phyloP scores from a whole-genome alignment of 2,888 invertebrate species.

The Tenodera sinensis region DNA sequence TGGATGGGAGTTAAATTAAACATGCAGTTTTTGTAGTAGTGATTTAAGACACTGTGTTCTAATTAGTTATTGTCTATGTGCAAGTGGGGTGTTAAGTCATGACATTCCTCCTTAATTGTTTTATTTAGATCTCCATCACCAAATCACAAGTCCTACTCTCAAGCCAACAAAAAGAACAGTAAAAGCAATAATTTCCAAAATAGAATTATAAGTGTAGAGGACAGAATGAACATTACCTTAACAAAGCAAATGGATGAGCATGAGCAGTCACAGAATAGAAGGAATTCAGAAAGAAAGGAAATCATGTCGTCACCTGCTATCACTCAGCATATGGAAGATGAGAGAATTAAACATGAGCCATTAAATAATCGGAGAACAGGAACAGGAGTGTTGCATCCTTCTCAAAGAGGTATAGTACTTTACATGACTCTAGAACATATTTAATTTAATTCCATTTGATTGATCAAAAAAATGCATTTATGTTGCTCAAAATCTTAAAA shows the following conservation, averaged over 20 bases:
- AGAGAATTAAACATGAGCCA: not conserved
- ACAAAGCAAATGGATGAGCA: not conserved
- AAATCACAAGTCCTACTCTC: not conserved
- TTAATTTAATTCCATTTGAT: too few species aligned
- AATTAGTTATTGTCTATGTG: too few species aligned
- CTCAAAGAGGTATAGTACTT: not conserved
- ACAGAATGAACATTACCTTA: not conserved
- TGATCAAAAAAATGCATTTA: too few species aligned
- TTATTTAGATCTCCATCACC: conserved; percentile 16
- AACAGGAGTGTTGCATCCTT: not conserved
- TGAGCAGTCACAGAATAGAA: not conserved
- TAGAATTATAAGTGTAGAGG: not conserved
- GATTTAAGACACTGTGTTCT: too few species aligned
- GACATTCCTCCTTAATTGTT: not conserved
- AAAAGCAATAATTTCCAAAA: not conserved
- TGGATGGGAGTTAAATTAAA: too few species aligned
- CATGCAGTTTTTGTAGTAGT: too few species aligned
- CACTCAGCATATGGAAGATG: not conserved
- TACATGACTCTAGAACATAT: not conserved
- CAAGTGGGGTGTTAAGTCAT: too few species aligned
- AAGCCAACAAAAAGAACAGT: not conserved
- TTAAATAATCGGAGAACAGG: not conserved
- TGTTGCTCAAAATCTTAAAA: too few species aligned
- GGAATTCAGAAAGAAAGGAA: not conserved
- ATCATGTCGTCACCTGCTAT: not conserved